Evolutionary conservation across 2,113 vertebrate species (phyloP), one percentile per base, ranked within the genome.

Genomic region (Colinus virginianus): DNA sequence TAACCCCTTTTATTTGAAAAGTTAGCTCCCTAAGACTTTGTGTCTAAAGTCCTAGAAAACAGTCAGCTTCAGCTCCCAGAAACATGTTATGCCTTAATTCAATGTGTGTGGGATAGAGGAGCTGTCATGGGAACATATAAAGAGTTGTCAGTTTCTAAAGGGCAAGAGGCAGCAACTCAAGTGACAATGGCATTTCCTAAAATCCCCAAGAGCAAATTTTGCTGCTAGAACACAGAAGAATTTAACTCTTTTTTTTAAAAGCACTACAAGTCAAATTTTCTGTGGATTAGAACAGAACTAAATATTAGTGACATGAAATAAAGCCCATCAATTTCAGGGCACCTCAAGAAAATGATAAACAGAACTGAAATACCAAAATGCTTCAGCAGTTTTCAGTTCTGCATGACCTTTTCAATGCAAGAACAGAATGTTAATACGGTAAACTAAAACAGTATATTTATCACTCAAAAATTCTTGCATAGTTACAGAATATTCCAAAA

Each of bases 71-170:
- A 70, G 40, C 55, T 79, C 76, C 11, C 59, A 94, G 69, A 40
- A 45, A 46, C 58, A 14, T 34, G 17, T 72, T 71, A 70, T 55
- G 67, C 34, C 38, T 88, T 80, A 34, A 76, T 95, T 90, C 66
- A 56, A 21, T 0, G 0, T 23, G 15, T 78, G 69, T 64, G 40
- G 78, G 66, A 84, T 19, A 84, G 61, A 80, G 15, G 23, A 81
- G 7, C 46, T 61, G 64, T 78, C 90, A 93, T 1, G 58, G 49
- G 64, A 91, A 86, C 13, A 5, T 45, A 36, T 61, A 51, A 61
- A 70, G 70, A 46, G 4, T 28, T 86, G 72, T 72, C 69, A 94
- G 12, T 81, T 91, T 46, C 40, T 71, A 93, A 95, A 91, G 77
- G 69, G 61, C 66, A 90, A 88, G 36, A 94, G 16, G 16, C 30